Base-by-base conservation (phyloP, 1,140 invertebrate genomes). In the Ips nitidus region DNA sequence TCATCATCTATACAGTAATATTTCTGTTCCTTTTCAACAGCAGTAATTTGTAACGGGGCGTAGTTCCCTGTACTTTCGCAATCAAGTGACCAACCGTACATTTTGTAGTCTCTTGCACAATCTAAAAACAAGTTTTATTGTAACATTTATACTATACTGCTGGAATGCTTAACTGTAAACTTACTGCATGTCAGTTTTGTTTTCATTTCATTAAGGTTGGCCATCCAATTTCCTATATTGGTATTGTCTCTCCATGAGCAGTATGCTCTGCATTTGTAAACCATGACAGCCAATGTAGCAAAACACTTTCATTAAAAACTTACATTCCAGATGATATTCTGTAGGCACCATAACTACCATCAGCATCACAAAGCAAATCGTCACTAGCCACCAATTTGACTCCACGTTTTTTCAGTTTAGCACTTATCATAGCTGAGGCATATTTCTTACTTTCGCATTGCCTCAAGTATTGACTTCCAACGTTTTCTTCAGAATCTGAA, bases 271-370 rank as follows among this genome's bases (percentile, higher is more conserved):
- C n/a, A 64, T 58, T 0, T 7, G 2, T 4, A 41, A 22, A 22
- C 22, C 22, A 22, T 22, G 22, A 22, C 22, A 22, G 22, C 22
- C 22, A 22, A 22, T 22, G 22, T 22, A 47, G n/a, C n/a, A n/a
- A 47, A 42, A 38, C 1, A 59, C 57, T n/a, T 8, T 8, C 22
- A 59, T 4, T 4, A 8, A 4, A 8, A 8, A 8, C 36, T 6
- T 71, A 71, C 53, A 66, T 74, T 47, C 69, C 66, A 3, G 61
- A 69, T 42, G 43, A 56, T 69, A 85, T 82, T 72, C 83, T 82
- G 71, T 82, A 83, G n/a, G 80, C 73, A 50, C 84, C 86, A 76
- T 84, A 87, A 67, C 81, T 84, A 52, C 86, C 86, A 76, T 88
- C 86, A 69, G 83, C 86, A 73, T 86, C 85, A 72, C 86, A 88